Evolutionary conservation across 2,888 invertebrate species (phyloP).

Genomic region (Amiota communis): DNA sequence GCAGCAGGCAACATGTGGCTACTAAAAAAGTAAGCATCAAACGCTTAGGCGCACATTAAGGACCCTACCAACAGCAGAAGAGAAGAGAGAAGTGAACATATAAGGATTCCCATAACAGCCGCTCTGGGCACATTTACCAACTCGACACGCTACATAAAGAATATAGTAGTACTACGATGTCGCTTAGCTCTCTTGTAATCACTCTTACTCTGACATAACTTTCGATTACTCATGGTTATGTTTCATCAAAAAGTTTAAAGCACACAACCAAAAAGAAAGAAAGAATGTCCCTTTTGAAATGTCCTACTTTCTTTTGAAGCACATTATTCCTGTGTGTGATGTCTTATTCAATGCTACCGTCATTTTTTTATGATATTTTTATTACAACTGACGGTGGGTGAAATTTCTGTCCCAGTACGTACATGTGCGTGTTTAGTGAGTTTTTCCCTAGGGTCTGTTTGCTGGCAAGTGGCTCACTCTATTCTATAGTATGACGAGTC

Average conservation of each 20-base stretch:
- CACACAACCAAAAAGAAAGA: background rate
- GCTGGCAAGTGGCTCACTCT: constrained; percentile 12
- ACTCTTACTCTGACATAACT: constrained; percentile 12
- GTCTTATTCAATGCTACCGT: background rate
- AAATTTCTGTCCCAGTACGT: background rate
- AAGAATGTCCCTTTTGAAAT: constrained; percentile 19
- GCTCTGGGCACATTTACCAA: background rate
- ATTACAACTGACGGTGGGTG: constrained; percentile 8
- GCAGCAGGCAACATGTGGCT: constrained; percentile 55
- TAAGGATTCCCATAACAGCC: constrained; percentile 14
- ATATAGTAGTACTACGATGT: background rate
- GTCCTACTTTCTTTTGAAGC: constrained; percentile 23
- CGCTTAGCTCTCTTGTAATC: background rate
- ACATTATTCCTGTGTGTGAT: constrained; percentile 27
- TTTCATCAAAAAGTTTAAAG: constrained; percentile 43
- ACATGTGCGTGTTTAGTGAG: background rate
- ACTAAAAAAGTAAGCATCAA: constrained; percentile 33
- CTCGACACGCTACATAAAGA: background rate
- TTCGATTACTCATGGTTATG: constrained; percentile 19
- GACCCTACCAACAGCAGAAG: background rate
- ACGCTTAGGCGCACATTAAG: constrained; percentile 9
- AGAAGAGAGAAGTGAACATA: constrained; percentile 23
- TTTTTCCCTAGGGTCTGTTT: constrained; percentile 11
- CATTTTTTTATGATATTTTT: constrained; percentile 2
- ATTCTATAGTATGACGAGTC: background rate